A percentile compares a stretch with the other conserved stretches of the same genome.
phyloP scores from a whole-genome alignment of 2,888 invertebrate genomes.

The Argynnis bischoffii region DNA sequence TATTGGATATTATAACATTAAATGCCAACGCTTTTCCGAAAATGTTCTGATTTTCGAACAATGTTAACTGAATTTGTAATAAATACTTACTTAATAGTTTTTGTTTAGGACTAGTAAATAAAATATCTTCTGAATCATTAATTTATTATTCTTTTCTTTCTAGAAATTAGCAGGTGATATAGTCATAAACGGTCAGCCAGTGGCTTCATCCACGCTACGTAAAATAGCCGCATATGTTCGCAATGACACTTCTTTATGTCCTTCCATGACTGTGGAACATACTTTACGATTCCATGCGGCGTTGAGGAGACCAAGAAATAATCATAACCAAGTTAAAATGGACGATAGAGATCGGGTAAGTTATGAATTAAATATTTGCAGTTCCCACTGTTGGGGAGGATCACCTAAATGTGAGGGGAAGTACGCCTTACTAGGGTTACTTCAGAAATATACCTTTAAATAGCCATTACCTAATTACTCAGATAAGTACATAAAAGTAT shows the following conservation, averaged over 20 bases:
- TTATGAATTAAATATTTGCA: not conserved
- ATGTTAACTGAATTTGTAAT: too few relatives aligned
- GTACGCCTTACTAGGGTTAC: too few relatives aligned
- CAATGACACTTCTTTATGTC: slow-evolving; percentile 89
- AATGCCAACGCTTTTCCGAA: too few relatives aligned
- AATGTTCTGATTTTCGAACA: too few relatives aligned
- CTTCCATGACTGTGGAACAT: slow-evolving; percentile 94
- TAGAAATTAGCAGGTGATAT: slow-evolving; percentile 88
- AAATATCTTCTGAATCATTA: not conserved
- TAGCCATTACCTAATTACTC: too few relatives aligned
- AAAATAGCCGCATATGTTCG: slow-evolving; percentile 89
- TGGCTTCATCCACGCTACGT: slow-evolving; percentile 86
- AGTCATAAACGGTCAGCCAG: slow-evolving; percentile 92
- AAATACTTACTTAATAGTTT: too few relatives aligned
- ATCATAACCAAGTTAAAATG: slow-evolving; percentile 84
- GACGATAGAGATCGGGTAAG: slow-evolving; percentile 88
- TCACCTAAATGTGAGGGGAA: too few relatives aligned
- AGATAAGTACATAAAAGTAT: too few relatives aligned
- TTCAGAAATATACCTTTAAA: too few relatives aligned
- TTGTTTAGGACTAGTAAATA: too few relatives aligned
- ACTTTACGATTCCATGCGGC: slow-evolving; percentile 92
- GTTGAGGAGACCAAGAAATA: slow-evolving; percentile 84
- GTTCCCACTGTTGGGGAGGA: too few relatives aligned
- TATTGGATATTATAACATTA: too few relatives aligned
- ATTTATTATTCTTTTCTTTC: slow-evolving; percentile 19